Evolutionary conservation across 2,888 invertebrate genomes (phyloP).

Genomic region (Stegana nigrithorax): DNA sequence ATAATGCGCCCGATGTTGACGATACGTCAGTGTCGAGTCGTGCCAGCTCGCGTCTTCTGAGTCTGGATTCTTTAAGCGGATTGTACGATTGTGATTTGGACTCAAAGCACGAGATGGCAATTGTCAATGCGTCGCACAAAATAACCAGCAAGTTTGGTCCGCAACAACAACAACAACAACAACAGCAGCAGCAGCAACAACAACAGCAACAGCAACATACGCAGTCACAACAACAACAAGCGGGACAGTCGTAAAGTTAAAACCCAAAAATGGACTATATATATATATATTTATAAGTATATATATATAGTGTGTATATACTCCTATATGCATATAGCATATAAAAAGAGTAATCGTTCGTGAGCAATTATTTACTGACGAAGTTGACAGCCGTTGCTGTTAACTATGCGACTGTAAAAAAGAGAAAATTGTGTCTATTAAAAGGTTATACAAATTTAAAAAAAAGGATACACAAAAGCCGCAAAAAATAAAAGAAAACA

Average conservation of each 20-base stretch:
- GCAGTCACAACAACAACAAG: constrained; percentile 26
- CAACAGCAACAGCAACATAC: constrained; percentile 33
- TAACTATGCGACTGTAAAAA: no score
- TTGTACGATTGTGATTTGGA: constrained; percentile 78
- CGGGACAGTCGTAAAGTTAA: constrained; percentile 11
- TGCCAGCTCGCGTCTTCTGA: constrained; percentile 84
- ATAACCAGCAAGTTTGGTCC: constrained; percentile 69
- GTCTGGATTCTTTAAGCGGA: constrained; percentile 83
- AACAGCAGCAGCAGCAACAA: constrained; percentile 27
- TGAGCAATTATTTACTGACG: no score
- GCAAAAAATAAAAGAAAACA: no score
- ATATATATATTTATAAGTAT: constrained; percentile 22
- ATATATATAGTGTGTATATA: constrained; percentile 19
- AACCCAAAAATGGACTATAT: neutral
- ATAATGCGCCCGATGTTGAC: constrained; percentile 76
- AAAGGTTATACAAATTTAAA: no score
- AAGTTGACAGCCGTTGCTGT: no score
- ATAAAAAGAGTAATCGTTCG: no score
- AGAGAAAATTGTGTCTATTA: no score
- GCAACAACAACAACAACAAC: constrained; percentile 39
- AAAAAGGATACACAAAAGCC: no score
- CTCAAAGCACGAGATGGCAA: constrained; percentile 69
- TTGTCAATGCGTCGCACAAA: constrained; percentile 69
- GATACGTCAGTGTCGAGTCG: constrained; percentile 85
- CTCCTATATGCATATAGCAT: constrained; percentile 21